Evolutionary conservation across 2,888 invertebrate species (phyloP).

Genomic region (Hesperia comma): DNA sequence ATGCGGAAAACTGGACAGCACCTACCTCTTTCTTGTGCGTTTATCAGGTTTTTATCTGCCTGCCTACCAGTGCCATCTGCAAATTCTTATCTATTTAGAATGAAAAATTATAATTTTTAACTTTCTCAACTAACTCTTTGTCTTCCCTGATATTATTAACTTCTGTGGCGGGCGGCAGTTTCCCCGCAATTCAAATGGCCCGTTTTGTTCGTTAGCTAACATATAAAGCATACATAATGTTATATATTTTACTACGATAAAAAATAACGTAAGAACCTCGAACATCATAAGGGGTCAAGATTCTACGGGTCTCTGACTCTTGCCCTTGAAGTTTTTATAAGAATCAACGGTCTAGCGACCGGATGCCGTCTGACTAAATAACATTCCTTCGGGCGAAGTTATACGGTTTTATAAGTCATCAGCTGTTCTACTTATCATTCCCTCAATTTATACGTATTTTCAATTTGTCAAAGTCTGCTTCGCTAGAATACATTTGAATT

Average conservation of each 20-base stretch:
- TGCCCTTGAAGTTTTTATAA: conserved; percentile 75
- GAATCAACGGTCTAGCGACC: conserved; percentile 58
- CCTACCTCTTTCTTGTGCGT: no score
- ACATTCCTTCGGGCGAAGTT: conserved; percentile 21
- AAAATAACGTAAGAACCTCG: conserved; percentile 2
- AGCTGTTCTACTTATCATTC: not conserved
- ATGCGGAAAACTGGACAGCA: no score
- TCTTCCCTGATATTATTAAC: no score
- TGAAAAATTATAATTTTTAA: no score
- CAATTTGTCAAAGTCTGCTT: no score
- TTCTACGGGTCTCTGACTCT: conserved; percentile 71
- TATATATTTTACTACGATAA: not conserved
- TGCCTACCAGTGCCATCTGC: not conserved
- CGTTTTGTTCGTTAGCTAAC: not conserved
- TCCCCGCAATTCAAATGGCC: not conserved
- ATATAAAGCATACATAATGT: not conserved
- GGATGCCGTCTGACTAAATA: conserved; percentile 23
- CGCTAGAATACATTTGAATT: no score
- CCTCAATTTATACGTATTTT: no score
- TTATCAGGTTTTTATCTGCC: not conserved
- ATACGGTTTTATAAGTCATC: conserved; percentile 11
- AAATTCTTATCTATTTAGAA: no score
- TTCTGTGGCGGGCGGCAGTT: no score
- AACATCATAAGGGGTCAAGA: conserved; percentile 65
- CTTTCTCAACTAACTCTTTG: no score